phyloP scores from a whole-genome alignment of 2,888 invertebrate species.

The Habroteleia sp. region DNA sequence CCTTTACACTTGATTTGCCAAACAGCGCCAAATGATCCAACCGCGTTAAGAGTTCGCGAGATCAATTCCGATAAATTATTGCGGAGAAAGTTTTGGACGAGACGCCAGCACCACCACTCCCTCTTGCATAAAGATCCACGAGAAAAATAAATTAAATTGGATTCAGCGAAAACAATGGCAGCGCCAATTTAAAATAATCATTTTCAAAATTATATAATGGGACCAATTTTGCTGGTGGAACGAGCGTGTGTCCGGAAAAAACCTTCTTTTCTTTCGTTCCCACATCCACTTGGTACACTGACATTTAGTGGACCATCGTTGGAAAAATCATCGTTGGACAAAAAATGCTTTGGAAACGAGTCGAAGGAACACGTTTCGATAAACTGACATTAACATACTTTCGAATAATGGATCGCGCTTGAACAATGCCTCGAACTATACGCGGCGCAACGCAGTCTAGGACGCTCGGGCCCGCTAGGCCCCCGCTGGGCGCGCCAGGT shows the following conservation, averaged over 20 bases:
- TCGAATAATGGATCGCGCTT: constrained; percentile 50
- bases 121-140: constrained; percentile 37
- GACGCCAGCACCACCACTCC: constrained; percentile 36
- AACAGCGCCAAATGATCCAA: constrained; percentile 63
- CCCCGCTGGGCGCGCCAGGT: constrained; percentile 73
- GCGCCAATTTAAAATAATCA: constrained; percentile 6
- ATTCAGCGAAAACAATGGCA: constrained; percentile 48
- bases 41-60: constrained; percentile 53
- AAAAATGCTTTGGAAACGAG: constrained; percentile 9
- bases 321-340: constrained; percentile 12
- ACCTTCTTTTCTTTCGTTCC: neutral
- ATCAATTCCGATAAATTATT: constrained; percentile 70
- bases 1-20: constrained; percentile 68
- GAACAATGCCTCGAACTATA: constrained; percentile 51
- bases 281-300: constrained; percentile 8
- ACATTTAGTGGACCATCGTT: constrained; percentile 15
- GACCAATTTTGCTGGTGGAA: constrained; percentile 1
- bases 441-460: constrained; percentile 78
- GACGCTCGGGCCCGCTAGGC: constrained; percentile 65
- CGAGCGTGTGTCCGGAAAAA: neutral
- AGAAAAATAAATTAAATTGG: constrained; percentile 52
- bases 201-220: constrained; percentile 24
- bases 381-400: constrained; percentile 48
- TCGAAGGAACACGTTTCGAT: constrained; percentile 17
- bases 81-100: constrained; percentile 70